A percentile compares a stretch with the other conserved stretches of the same genome.
Conservation (phyloP, 2,113 vertebrate genomes). For the Cyphomyrus plagiostoma region DNA sequence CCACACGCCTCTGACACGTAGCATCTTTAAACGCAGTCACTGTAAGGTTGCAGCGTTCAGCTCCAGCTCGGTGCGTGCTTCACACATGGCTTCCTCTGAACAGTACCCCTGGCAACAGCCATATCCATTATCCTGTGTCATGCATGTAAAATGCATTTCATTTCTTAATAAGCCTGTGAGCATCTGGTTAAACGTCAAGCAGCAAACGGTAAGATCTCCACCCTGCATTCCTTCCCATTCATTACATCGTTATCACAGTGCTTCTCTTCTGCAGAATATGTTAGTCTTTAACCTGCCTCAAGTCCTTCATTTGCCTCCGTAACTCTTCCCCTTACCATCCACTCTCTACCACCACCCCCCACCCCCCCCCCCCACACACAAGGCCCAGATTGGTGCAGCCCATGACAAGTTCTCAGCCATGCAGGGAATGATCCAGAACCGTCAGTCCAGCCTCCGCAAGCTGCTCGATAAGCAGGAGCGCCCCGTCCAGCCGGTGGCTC, state of each 20-base stretch:
- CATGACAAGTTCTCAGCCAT: slow-evolving; percentile 76
- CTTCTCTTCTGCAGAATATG: background rate
- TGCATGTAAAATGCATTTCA: background rate
- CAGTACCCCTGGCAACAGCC: background rate
- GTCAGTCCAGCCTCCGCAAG: slow-evolving; percentile 74
- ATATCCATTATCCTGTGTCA: background rate
- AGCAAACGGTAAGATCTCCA: background rate
- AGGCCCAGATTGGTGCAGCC: slow-evolving; percentile 74
- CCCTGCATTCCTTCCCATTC: background rate
- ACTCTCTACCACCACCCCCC: background rate
- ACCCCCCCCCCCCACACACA: background rate
- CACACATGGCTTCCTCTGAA: background rate
- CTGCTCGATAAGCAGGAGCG: slow-evolving; percentile 66
- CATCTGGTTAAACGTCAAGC: background rate
- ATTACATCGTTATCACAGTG: background rate
- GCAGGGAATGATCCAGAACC: slow-evolving; percentile 75
- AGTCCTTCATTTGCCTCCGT: background rate
- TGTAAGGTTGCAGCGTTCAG: background rate
- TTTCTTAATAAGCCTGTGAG: background rate
- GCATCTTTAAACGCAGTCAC: background rate
- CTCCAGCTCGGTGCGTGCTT: background rate
- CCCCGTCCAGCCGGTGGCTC: slow-evolving; percentile 74
- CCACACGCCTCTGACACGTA: background rate
- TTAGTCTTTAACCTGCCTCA: background rate
- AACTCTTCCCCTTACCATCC: background rate